A percentile compares a stretch with the other conserved stretches of the same genome.
These are phyloP conservation scores for Geodia barretti DNA, from an alignment of 37 sponge, comb jelly and placozoan genomes.

Conservation along the genomic window DNA sequence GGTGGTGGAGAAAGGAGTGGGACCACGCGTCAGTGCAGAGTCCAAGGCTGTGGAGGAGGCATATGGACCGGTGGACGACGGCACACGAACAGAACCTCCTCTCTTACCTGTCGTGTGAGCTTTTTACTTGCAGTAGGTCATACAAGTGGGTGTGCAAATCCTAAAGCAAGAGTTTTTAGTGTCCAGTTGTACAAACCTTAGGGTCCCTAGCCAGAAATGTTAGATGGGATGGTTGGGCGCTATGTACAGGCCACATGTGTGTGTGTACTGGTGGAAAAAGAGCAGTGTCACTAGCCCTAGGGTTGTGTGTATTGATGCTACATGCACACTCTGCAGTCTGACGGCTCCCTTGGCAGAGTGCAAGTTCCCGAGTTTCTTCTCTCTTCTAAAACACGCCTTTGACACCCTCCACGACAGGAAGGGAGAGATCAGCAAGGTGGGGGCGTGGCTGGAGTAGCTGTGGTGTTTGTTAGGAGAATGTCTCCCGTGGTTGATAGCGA, in stretches of 20 bases:
- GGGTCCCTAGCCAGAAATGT: no score
- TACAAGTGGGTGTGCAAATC: no score
- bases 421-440: slow-evolving; percentile 68
- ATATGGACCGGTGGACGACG: slow-evolving; percentile 31
- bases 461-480: not conserved
- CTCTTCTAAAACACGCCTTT: slow-evolving; percentile 49
- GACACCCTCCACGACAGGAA: slow-evolving; percentile 50
- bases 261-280: not conserved
- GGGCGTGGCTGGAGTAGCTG: no score
- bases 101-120: slow-evolving; percentile 38
- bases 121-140: not conserved
- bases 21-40: slow-evolving; percentile 1
- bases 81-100: slow-evolving; percentile 2
- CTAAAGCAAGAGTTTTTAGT: no score
- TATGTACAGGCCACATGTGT: slow-evolving; percentile 65
- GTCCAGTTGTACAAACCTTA: no score
- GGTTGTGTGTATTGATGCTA: not conserved
- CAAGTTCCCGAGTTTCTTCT: slow-evolving; percentile 66
- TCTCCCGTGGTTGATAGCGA: not conserved
- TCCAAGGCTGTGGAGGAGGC: slow-evolving; percentile 25
- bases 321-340: slow-evolving; percentile 37
- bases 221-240: no score
- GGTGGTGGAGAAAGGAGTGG: slow-evolving; percentile 8
- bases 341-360: slow-evolving; percentile 31
- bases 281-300: not conserved